Evolutionary conservation across 1,140 invertebrate genomes (phyloP).

Genomic region (Procambarus clarkii): DNA sequence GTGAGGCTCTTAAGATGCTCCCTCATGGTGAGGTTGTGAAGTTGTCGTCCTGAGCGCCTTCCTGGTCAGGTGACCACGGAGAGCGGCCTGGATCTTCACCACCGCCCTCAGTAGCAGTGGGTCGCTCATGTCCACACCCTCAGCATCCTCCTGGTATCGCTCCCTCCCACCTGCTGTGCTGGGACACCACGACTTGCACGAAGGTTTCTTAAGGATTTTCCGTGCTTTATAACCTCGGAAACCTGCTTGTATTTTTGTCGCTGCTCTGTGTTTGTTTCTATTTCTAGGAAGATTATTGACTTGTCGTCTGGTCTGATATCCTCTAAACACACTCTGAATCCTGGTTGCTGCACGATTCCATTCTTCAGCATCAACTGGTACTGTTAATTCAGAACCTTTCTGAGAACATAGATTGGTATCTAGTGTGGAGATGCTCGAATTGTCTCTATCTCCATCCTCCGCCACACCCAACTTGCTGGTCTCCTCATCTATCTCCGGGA

Average conservation of each 20-base stretch:
- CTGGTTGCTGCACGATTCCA: conserved; percentile 23
- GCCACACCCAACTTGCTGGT: not conserved
- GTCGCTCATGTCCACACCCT: not conserved
- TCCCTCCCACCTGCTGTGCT: conserved; percentile 15
- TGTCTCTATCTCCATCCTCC: not conserved
- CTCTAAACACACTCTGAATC: conserved; percentile 24
- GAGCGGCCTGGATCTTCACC: not conserved
- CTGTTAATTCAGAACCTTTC: not conserved
- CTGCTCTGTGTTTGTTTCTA: conserved; percentile 15
- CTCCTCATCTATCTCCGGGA: not conserved
- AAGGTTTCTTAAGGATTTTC: conserved; percentile 5
- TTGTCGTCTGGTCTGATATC: not conserved
- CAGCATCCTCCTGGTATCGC: conserved; percentile 7
- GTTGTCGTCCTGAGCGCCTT: not conserved
- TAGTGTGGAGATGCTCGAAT: conserved; percentile 4
- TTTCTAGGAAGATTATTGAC: conserved; percentile 15
- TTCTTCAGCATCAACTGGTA: not conserved
- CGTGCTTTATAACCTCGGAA: conserved; percentile 35
- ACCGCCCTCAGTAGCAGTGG: not conserved
- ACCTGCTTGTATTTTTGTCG: conserved; percentile 24
- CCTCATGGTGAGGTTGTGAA: too few relatives aligned
- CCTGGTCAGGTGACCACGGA: conserved; percentile 6
- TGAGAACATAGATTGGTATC: not conserved
- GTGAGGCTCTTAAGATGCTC: too few relatives aligned
- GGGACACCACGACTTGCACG: not conserved